Percentiles rank a stretch among this genome's conserved stretches.
Evolutionary conservation across 2,797 vertebrate species (phyloP).

Genomic region (Amblyopsis hoosieri): DNA sequence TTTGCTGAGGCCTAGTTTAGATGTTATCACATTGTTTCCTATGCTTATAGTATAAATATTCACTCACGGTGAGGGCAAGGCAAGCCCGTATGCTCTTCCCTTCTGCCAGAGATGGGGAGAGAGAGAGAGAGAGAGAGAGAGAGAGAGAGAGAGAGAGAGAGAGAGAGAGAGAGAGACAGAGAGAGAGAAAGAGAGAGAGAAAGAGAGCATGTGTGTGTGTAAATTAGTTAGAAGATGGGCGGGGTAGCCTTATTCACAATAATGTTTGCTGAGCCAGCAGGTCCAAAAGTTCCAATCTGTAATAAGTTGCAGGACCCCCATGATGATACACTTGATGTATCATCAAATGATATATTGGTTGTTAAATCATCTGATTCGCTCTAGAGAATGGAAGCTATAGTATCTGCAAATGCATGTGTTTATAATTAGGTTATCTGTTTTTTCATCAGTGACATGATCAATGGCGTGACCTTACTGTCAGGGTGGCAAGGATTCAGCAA

Average conservation of each 20-base stretch:
- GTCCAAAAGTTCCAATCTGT: constrained; percentile 58
- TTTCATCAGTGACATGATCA: no score
- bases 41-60: constrained; percentile 83
- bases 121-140: constrained; percentile 20
- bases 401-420: no score
- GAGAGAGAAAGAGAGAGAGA: constrained; percentile 5
- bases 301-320: constrained; percentile 61
- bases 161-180: background rate
- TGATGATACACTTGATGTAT: background rate
- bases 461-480: no score
- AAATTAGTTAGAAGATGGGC: constrained; percentile 50
- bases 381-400: background rate
- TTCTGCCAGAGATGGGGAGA: constrained; percentile 16
- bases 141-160: background rate
- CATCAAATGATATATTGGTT: background rate
- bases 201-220: background rate
- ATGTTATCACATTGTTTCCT: constrained; percentile 74
- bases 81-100: constrained; percentile 59
- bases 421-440: no score
- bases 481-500: no score
- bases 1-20: constrained; percentile 74
- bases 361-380: constrained; percentile 3
- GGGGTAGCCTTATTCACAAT: constrained; percentile 42
- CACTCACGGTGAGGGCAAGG: constrained; percentile 52
- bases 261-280: constrained; percentile 63